Evolutionary conservation across 2,113 vertebrate species (phyloP).

Genomic region (Seriola rivoliana): DNA sequence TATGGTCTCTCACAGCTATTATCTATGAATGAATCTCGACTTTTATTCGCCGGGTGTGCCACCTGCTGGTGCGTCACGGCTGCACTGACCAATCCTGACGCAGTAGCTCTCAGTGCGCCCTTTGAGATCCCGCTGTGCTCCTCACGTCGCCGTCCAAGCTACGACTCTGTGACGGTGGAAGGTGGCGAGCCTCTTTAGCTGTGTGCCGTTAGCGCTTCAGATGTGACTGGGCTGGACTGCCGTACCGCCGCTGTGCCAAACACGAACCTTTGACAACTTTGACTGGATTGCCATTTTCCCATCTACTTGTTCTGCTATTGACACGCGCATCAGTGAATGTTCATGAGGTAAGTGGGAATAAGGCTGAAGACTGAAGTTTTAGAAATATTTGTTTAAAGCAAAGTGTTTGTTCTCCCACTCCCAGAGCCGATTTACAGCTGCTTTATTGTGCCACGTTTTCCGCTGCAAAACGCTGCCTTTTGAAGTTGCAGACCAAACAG

Average conservation of each 20-base stretch:
- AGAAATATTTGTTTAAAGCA: not conserved
- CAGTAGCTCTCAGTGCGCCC: constrained; percentile 64
- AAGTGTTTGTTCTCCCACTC: not conserved
- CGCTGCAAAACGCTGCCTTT: not conserved
- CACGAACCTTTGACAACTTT: constrained; percentile 64
- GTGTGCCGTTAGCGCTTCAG: constrained; percentile 19
- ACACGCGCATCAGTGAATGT: constrained; percentile 24
- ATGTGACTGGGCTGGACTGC: constrained; percentile 56
- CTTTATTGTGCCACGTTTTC: not conserved
- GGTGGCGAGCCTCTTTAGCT: constrained; percentile 41
- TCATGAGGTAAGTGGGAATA: constrained; percentile 66
- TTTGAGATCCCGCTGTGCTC: constrained; percentile 76
- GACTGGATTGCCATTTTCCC: constrained; percentile 59
- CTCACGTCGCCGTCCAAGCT: constrained; percentile 53
- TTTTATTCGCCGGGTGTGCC: constrained; percentile 76
- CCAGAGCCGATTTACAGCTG: not conserved
- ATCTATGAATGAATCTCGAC: constrained; percentile 64
- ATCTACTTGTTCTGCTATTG: constrained; percentile 35
- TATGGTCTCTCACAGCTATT: not conserved
- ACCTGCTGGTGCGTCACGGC: constrained; percentile 82
- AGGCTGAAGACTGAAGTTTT: constrained; percentile 33
- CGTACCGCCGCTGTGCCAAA: constrained; percentile 47
- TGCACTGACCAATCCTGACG: constrained; percentile 75
- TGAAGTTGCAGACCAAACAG: constrained; percentile 43
- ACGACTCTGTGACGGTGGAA: constrained; percentile 51